Evolutionary conservation across 1,140 invertebrate genomes (phyloP).

Genomic region (Aleiodes sp.): DNA sequence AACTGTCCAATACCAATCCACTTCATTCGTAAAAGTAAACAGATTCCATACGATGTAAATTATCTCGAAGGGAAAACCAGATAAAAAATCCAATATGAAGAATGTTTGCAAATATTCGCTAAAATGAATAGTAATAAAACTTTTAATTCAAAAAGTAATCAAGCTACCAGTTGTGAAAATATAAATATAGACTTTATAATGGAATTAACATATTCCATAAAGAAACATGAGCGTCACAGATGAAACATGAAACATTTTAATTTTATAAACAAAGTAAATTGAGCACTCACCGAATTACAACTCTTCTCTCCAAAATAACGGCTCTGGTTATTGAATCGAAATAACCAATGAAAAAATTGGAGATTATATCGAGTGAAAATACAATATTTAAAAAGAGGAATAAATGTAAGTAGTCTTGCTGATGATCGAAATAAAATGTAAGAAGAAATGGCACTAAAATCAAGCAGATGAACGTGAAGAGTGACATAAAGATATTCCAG

Average conservation of each 20-base stretch:
- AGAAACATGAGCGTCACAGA: too few relatives aligned
- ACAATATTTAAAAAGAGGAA: constrained; percentile 38
- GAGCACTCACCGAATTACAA: constrained; percentile 49
- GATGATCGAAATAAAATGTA: constrained; percentile 40
- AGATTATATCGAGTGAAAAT: constrained; percentile 43
- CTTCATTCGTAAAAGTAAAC: neutral
- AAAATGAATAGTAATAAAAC: constrained; percentile 23
- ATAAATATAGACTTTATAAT: constrained; percentile 19
- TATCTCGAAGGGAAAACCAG: constrained; percentile 48
- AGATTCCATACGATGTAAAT: constrained; percentile 32
- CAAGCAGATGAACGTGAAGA: constrained; percentile 38
- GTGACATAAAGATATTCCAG: constrained; percentile 51
- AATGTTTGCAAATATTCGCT: constrained; percentile 52
- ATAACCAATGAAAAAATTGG: constrained; percentile 56
- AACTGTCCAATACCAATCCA: constrained; percentile 38
- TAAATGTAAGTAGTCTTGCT: constrained; percentile 23
- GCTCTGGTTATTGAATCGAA: constrained; percentile 45
- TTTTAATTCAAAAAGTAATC: constrained; percentile 9
- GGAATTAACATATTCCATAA: too few relatives aligned
- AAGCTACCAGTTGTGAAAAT: neutral
- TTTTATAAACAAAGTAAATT: constrained; percentile 13
- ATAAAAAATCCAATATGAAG: constrained; percentile 49
- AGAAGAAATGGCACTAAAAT: constrained; percentile 43
- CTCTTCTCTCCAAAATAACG: constrained; percentile 45
- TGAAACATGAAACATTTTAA: too few relatives aligned